Evolutionary conservation across 2,888 invertebrate genomes (phyloP), one percentile per base, ranked within the genome.

Genomic region (Hedychridium roseum): DNA sequence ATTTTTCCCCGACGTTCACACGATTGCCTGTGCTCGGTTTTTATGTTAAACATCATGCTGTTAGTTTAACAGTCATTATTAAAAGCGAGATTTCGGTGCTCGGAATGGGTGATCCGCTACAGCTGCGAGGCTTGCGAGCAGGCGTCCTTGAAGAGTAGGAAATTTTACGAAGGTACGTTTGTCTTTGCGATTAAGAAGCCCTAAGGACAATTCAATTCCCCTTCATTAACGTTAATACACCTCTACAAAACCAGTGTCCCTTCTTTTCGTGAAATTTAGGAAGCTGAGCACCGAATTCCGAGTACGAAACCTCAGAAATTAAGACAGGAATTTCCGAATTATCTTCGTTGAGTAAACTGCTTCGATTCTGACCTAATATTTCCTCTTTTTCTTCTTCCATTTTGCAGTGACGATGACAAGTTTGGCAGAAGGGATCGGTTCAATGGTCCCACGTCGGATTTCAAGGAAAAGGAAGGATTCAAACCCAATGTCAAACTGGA

Each of bases 401-500:
- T 52, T 58, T 71, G 30, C 70, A 87, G 88, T 18, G 93, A 93
- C 68, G 93, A 94, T 67, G 92, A 92, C 70, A 87, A 88, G 77
- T 84, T 87, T 71, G 86, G 88, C 2, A 85, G 85, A 21, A 84
- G 89, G 60, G 92, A 86, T 83, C 87, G 85, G 71, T 91, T 90
- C 67, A 82, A 86, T 48, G 97, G 96, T 0, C 94, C 95, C 18
- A 88, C 92, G 42, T 86, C 86, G 54, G 96, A 97, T 50, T 98
- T 98, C 81, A 91, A 90, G 74, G 96, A 98, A 77, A 94, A 94
- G 79, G 88, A 89, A 41, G 83, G 85, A 49, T 97, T 96, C 80
- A 91, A 92, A 71, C 97, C 97, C 1, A 92, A 92, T 78, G 91
- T 97, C 27, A 96, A 96, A 80, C 82, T 98, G 68, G 96, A 97